phyloP scores from a whole-genome alignment of 2,888 invertebrate genomes.

The Sesia bembeciformis region DNA sequence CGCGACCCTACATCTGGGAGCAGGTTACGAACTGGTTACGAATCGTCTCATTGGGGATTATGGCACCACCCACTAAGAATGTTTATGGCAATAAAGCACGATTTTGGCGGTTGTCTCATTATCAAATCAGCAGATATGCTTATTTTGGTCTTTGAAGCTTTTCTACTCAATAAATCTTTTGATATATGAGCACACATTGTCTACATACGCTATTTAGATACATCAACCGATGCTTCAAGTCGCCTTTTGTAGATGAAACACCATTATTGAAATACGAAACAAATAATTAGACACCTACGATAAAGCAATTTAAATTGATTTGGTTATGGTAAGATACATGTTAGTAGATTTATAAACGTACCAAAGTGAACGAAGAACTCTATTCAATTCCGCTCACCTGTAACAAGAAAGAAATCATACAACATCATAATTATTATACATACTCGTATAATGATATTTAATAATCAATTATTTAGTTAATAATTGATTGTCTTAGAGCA shows the following conservation, averaged over 20 bases:
- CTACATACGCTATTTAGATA: no score
- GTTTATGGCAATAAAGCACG: slow-evolving; percentile 24
- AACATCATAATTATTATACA: no score
- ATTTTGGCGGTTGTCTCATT: slow-evolving; percentile 32
- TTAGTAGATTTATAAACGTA: slow-evolving; percentile 10
- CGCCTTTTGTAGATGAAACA: neutral
- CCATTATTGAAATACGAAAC: neutral
- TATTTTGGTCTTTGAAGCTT: slow-evolving; percentile 21
- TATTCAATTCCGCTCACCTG: slow-evolving; percentile 28
- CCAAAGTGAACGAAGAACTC: slow-evolving; percentile 12
- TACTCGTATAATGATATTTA: neutral
- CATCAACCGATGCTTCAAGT: neutral
- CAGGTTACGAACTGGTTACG: neutral
- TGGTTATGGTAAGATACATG: slow-evolving; percentile 8
- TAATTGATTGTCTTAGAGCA: no score
- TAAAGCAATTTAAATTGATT: slow-evolving; percentile 2
- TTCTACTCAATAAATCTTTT: slow-evolving; percentile 22
- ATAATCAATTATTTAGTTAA: no score
- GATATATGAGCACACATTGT: neutral
- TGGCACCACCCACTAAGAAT: neutral
- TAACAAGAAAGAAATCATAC: slow-evolving; percentile 24
- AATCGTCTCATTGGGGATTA: slow-evolving; percentile 3
- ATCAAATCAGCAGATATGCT: slow-evolving; percentile 21
- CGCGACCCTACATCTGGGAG: no score
- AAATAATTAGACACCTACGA: slow-evolving; percentile 13